Percentiles rank a stretch among this genome's conserved stretches.
Evolutionary conservation across 2,113 vertebrate species (phyloP).

Genomic region (Stegastes partitus): DNA sequence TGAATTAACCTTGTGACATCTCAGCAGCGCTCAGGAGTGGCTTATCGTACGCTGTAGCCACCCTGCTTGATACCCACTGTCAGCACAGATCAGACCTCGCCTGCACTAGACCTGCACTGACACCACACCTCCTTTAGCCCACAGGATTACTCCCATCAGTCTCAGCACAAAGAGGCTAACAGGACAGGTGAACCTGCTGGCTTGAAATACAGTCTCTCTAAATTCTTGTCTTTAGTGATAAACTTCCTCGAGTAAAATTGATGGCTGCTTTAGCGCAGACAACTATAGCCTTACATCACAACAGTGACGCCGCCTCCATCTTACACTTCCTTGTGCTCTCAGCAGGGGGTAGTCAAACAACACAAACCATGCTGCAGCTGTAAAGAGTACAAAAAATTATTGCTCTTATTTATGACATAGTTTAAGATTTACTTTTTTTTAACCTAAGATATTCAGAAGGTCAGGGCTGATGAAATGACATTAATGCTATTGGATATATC

Average conservation of each 20-base stretch:
- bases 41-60: conserved; percentile 33
- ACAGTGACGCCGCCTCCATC: conserved; percentile 12
- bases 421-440: not conserved
- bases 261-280: conserved; percentile 29
- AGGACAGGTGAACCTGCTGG: conserved; percentile 27
- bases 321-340: conserved; percentile 64
- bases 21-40: conserved; percentile 37
- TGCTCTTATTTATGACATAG: conserved; percentile 2
- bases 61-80: conserved; percentile 40
- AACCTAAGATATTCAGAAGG: too few relatives aligned
- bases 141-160: conserved; percentile 44
- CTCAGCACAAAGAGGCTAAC: conserved; percentile 30
- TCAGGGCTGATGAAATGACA: not conserved
- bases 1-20: conserved; percentile 44
- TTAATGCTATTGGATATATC: not conserved
- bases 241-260: conserved; percentile 18
- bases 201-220: conserved; percentile 32
- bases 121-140: conserved; percentile 37
- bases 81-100: conserved; percentile 54
- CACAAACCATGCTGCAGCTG: conserved; percentile 11
- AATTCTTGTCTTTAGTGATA: conserved; percentile 44
- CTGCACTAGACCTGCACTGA: conserved; percentile 31
- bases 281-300: conserved; percentile 19
- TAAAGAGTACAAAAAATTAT: not conserved
- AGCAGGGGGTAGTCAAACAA: conserved; percentile 75